Conservation (phyloP, 2,888 invertebrate species). For the Lasioglossum vierecki region DNA sequence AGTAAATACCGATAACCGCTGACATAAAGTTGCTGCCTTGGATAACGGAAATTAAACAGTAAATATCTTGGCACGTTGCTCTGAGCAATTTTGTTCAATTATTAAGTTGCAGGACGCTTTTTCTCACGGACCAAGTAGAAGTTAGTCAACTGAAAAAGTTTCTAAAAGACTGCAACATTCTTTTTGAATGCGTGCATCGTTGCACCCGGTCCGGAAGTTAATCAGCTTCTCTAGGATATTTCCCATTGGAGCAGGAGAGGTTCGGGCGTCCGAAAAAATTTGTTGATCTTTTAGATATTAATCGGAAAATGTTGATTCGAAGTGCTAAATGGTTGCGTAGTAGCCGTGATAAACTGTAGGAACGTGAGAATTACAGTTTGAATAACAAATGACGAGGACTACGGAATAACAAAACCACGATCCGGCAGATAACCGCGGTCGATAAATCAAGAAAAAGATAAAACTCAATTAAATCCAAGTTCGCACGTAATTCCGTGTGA, state of each 20-base stretch:
- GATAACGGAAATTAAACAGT: constrained; percentile 24
- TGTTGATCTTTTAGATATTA: background rate
- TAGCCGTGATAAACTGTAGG: background rate
- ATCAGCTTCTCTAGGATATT: background rate
- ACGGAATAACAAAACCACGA: background rate
- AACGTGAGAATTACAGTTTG: background rate
- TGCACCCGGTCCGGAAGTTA: background rate
- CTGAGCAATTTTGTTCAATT: constrained; percentile 32
- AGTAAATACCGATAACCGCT: constrained; percentile 34
- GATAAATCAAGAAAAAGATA: background rate
- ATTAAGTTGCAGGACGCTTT: constrained; percentile 33
- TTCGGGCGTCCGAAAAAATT: too few relatives aligned
- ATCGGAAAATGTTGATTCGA: background rate
- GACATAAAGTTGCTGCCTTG: constrained; percentile 21
- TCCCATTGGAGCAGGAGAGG: background rate
- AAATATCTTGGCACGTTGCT: constrained; percentile 17
- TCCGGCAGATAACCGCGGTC: background rate
- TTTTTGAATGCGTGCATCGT: background rate
- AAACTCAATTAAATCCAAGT: background rate
- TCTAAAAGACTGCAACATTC: background rate
- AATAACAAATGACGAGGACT: background rate
- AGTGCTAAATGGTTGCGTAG: background rate
- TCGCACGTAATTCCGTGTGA: background rate
- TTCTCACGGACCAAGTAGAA: background rate
- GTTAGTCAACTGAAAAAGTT: background rate